These are phyloP conservation scores for Hemistola chrysoprasaria DNA, from an alignment of 2,888 invertebrate genomes.

Conservation along the genomic window DNA sequence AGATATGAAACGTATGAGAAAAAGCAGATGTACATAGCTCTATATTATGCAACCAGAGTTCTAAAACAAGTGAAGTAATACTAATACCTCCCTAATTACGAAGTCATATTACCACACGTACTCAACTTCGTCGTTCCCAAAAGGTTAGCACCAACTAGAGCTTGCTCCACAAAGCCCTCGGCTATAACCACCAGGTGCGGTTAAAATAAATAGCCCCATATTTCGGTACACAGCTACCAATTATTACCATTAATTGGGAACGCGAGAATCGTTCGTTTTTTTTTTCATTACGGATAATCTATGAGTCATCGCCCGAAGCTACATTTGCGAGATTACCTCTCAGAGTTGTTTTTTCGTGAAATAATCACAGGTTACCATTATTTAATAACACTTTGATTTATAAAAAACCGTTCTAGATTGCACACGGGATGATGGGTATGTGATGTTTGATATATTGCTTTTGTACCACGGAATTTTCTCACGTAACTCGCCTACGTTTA, in stretches of 20 bases:
- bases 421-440: conserved; percentile 37
- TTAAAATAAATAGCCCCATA: conserved; percentile 57
- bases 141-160: conserved; percentile 20
- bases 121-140: conserved; percentile 20
- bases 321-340: conserved; percentile 35
- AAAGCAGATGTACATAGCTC: no score
- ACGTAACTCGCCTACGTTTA: conserved; percentile 22
- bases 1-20: background rate
- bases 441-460: conserved; percentile 30
- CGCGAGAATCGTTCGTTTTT: conserved; percentile 50
- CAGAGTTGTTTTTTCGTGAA: conserved; percentile 41
- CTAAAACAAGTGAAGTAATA: conserved; percentile 14
- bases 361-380: conserved; percentile 42
- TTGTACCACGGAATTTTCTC: conserved; percentile 19
- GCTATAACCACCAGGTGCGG: conserved; percentile 54
- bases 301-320: conserved; percentile 42
- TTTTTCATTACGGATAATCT: conserved; percentile 44
- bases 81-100: conserved; percentile 15
- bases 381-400: conserved; percentile 46
- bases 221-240: conserved; percentile 51
- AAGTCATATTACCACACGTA: conserved; percentile 20
- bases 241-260: conserved; percentile 64
- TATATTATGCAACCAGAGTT: background rate
- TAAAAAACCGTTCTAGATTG: conserved; percentile 47
- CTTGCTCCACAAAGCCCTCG: conserved; percentile 26